phyloP scores from a whole-genome alignment of 2,888 invertebrate genomes.

The Horisme vitalbata region DNA sequence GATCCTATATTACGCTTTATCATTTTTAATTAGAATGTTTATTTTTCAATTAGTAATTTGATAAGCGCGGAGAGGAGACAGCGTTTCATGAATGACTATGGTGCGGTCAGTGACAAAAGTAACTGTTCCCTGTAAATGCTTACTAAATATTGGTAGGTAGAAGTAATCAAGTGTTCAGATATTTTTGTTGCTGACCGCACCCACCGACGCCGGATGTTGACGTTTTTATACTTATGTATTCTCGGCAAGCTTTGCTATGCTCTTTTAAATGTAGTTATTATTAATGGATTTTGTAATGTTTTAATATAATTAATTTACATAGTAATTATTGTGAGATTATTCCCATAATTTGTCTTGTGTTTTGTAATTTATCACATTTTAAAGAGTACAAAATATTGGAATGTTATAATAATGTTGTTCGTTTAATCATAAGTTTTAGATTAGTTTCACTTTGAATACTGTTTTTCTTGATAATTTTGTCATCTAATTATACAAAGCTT shows the following conservation, averaged over 20 bases:
- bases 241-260: constrained; percentile 69
- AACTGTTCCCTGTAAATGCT: constrained; percentile 19
- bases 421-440: constrained; percentile 77
- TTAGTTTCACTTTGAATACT: constrained; percentile 74
- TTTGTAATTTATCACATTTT: constrained; percentile 82
- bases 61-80: constrained; percentile 15
- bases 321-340: constrained; percentile 76
- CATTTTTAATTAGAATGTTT: constrained; percentile 23
- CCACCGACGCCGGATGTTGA: constrained; percentile 44
- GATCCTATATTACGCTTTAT: constrained; percentile 29
- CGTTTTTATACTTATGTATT: constrained; percentile 68
- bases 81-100: constrained; percentile 7
- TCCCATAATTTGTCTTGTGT: constrained; percentile 67
- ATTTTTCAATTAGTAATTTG: constrained; percentile 19
- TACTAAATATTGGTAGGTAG: background rate
- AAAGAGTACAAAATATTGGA: constrained; percentile 82
- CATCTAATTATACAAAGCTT: constrained; percentile 73
- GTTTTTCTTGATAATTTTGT: constrained; percentile 76
- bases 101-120: constrained; percentile 31
- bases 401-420: constrained; percentile 82
- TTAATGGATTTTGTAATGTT: constrained; percentile 79
- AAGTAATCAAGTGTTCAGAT: constrained; percentile 26
- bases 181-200: constrained; percentile 37
- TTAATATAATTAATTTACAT: constrained; percentile 80
- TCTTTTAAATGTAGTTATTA: constrained; percentile 72